phyloP scores from a whole-genome alignment of 1,140 invertebrate species.

The Lerema accius region DNA sequence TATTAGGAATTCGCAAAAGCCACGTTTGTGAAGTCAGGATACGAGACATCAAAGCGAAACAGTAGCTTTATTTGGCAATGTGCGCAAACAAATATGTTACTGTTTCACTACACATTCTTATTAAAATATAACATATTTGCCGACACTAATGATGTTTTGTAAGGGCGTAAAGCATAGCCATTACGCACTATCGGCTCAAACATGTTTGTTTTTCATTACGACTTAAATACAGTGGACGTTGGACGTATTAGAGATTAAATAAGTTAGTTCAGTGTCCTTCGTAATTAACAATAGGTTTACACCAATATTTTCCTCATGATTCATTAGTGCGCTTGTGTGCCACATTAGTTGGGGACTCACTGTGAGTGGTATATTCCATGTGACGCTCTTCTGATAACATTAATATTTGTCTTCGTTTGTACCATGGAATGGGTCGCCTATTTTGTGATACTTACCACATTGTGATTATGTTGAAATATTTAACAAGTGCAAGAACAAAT shows the following conservation, averaged over 20 bases:
- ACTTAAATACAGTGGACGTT: constrained; percentile 43
- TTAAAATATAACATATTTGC: constrained; percentile 40
- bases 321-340: constrained; percentile 43
- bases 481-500: constrained; percentile 51
- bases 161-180: constrained; percentile 50
- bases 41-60: neutral
- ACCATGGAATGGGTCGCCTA: constrained; percentile 38
- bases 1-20: neutral
- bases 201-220: constrained; percentile 50
- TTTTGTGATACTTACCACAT: constrained; percentile 28
- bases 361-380: constrained; percentile 35
- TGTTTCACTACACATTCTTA: neutral
- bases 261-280: constrained; percentile 55
- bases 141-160: constrained; percentile 44
- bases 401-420: constrained; percentile 10
- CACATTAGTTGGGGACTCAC: constrained; percentile 19
- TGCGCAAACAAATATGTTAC: neutral
- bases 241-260: constrained; percentile 58
- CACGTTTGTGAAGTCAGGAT: neutral
- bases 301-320: constrained; percentile 71
- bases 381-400: neutral
- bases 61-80: constrained; percentile 6
- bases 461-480: constrained; percentile 60
- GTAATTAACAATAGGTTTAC: constrained; percentile 68
- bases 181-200: constrained; percentile 52